A percentile compares a stretch with the other conserved stretches of the same genome.
Evolutionary conservation across 2,113 vertebrate species (phyloP).

Genomic region (Plectropomus leopardus): DNA sequence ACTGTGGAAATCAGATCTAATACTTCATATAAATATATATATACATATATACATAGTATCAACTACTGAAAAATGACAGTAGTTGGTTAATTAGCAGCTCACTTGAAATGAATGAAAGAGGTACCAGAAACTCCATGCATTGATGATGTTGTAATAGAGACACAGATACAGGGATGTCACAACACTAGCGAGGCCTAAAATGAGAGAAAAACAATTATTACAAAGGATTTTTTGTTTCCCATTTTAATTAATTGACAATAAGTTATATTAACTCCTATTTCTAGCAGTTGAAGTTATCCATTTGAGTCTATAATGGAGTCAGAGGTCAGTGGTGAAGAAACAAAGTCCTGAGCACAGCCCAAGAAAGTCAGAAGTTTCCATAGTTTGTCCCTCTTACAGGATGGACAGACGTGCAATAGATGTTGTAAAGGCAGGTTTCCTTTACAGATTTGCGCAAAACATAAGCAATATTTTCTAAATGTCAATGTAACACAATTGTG

Average conservation of each 20-base stretch:
- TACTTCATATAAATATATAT: neutral
- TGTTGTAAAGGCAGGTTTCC: too few species aligned
- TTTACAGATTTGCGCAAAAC: too few species aligned
- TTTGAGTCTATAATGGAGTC: neutral
- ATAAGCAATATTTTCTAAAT: too few species aligned
- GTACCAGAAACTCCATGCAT: slow-evolving; percentile 98
- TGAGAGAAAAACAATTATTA: neutral
- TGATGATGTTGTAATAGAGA: slow-evolving; percentile 96
- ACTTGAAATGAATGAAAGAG: slow-evolving; percentile 98
- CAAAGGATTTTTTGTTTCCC: neutral
- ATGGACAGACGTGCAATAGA: too few species aligned
- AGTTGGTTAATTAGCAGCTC: slow-evolving; percentile 42
- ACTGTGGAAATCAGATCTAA: neutral
- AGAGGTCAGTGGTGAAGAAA: neutral
- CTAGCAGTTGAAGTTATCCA: neutral
- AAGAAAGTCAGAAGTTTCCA: neutral
- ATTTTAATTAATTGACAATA: neutral
- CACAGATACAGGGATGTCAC: slow-evolving; percentile 91
- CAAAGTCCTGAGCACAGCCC: neutral
- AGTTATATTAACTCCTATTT: neutral
- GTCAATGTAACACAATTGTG: too few species aligned
- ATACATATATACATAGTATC: neutral
- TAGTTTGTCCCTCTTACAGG: too few species aligned
- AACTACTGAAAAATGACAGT: neutral
- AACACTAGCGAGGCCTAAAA: slow-evolving; percentile 90